Base-by-base conservation (phyloP, 2,113 vertebrate species). In the Cephalopholis sonnerati region DNA sequence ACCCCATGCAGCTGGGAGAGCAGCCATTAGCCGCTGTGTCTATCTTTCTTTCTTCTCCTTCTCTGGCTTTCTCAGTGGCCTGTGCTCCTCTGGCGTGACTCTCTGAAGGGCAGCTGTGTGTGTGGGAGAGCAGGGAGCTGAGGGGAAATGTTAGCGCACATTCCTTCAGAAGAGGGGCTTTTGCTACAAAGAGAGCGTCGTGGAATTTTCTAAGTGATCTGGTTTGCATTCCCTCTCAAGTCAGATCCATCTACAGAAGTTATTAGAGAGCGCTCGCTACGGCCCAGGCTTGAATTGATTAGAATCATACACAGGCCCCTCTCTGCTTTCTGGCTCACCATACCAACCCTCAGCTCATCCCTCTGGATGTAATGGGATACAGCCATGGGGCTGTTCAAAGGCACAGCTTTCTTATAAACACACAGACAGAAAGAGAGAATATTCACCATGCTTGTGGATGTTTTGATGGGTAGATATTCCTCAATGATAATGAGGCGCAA, bases 171-270 rank as follows among this genome's bases (percentile, higher is more conserved):
- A 83, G 89, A 89, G 75, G 77, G 89, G 82, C 87, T 93, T 90
- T 93, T 85, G 80, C 83, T 89, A 87, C 84, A 81, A 86, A 87
- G 48, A 73, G 29, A 83, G 74, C 65, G 3, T 75, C 41, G 36
- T 85, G 89, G 89, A 92, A 93, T 95, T 93, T 94, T 83, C 71
- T 46, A 80, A 91, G 88, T 68, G 88, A 89, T 95, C 90, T 95
- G 92, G 86, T 92, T 94, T 92, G 83, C 77, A 87, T 95, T 95
- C 86, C 78, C 76, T 89, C 91, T 87, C 82, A 88, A 88, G 75
- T 86, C 84, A 70, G 73, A 76, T 77, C 83, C 77, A 59, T 91
- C 85, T 61, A 76, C 79, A 80, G 72, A 87, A 78, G 85, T 85
- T 93, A 89, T 93, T 88, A 90, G 85, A 90, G 81, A 86, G 84